phyloP scores from a whole-genome alignment of 2,888 invertebrate species.

The Eupithecia dodoneata region DNA sequence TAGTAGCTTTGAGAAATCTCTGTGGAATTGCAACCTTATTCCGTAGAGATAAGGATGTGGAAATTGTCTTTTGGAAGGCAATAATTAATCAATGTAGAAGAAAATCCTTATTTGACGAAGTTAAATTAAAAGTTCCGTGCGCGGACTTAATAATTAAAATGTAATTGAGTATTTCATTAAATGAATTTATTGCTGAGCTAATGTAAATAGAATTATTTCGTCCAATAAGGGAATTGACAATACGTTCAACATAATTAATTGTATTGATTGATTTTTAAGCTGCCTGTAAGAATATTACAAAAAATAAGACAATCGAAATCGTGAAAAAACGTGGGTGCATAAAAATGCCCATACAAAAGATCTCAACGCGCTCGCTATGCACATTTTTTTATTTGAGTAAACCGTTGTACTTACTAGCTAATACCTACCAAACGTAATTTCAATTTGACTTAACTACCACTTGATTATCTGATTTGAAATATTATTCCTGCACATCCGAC shows the following conservation, averaged over 20 bases:
- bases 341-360: constrained; percentile 26
- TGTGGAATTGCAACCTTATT: constrained; percentile 17
- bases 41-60: constrained; percentile 13
- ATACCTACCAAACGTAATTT: background rate
- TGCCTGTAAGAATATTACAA: background rate
- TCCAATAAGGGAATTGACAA: background rate
- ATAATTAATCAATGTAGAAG: constrained; percentile 20
- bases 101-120: constrained; percentile 21
- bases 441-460: background rate
- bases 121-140: constrained; percentile 35
- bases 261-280: background rate
- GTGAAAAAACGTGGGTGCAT: background rate
- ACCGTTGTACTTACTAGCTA: background rate
- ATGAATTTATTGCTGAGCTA: constrained; percentile 20
- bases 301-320: background rate
- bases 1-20: background rate
- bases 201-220: background rate
- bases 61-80: constrained; percentile 2
- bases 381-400: background rate
- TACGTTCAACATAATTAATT: background rate
- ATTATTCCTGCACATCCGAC: background rate
- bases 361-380: constrained; percentile 26
- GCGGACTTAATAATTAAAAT: constrained; percentile 30
- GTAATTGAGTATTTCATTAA: constrained; percentile 39
- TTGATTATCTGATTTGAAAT: background rate